These are phyloP conservation scores for Neuroterus valhalla DNA, from an alignment of 1,140 invertebrate species.

Conservation along the genomic window DNA sequence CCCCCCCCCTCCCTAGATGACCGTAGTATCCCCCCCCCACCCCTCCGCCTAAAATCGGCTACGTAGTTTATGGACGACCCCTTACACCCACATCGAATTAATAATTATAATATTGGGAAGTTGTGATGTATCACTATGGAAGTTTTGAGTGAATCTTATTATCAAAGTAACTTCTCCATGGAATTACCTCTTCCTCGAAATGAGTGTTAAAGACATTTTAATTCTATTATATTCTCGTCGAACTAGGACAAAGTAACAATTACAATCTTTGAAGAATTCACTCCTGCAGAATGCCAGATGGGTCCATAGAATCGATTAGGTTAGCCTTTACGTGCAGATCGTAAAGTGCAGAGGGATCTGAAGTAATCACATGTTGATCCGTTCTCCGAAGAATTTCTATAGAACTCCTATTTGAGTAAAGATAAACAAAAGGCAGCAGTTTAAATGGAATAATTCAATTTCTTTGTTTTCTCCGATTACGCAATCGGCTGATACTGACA, in stretches of 20 bases:
- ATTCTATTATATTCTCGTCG: slow-evolving; percentile 60
- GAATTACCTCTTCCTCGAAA: neutral
- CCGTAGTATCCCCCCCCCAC: too few relatives aligned
- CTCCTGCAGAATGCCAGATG: neutral
- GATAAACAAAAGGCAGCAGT: neutral
- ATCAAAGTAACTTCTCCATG: neutral
- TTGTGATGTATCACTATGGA: neutral
- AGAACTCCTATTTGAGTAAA: neutral
- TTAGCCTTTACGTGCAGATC: neutral
- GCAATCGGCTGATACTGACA: neutral
- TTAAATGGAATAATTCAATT: neutral
- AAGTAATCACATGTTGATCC: neutral
- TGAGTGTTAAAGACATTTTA: slow-evolving; percentile 48
- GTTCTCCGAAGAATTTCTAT: too few relatives aligned
- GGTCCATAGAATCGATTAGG: slow-evolving; percentile 20
- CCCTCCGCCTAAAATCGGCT: too few relatives aligned
- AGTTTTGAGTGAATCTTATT: neutral
- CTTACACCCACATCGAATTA: too few relatives aligned
- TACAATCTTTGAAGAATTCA: slow-evolving; percentile 14
- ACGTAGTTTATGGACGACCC: too few relatives aligned
- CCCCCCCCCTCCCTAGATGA: too few relatives aligned
- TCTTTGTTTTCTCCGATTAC: neutral
- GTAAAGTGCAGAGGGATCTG: neutral
- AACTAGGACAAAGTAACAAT: slow-evolving; percentile 33
- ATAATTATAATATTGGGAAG: too few relatives aligned